Base-by-base conservation (phyloP, 1,140 invertebrate species). In the Drosophila ogumai region DNA sequence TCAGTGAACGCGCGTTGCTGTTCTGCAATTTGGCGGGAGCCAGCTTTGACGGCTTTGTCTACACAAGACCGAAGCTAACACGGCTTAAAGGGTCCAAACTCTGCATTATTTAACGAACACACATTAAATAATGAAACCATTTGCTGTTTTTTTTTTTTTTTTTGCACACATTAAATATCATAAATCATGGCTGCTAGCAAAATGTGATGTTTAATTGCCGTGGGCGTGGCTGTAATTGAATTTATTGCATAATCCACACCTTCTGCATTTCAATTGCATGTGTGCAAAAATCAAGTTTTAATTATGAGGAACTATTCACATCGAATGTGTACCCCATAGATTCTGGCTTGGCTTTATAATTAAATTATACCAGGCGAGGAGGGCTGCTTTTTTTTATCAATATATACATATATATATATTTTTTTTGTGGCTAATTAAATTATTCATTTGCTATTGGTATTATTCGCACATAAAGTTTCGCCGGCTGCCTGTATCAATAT, bases 1-100 rank as follows among this genome's bases (percentile, higher is more conserved):
- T 84, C 75, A 82, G 75, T 84, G 71, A 82, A 71, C 81, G 50
- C n/a, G 41, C 36, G 61, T 36, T 41, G 64, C 40, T 84, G 71
- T 68, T 68, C 79, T 72, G 80, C 81, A 76, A 84, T 84, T 84
- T 57, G 49, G 57, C 63, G 46, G 58, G 63, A 41, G 64, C 50
- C 28, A 22, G 61, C 38, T 64, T 34, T 58, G 67, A 57, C 34
- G 38, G 64, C n/a, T n/a, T n/a, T n/a, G n/a, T n/a, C n/a, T 57
- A 13, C 36, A 3, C 12, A 22, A 12, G 31, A n/a, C 2, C 10
- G 7, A 22, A 22, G 10, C 25, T 47, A 9, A 47, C 22, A 28
- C 15, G 10, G 32, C 59, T 22, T 15, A 25, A 41, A 64, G 28
- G 12, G 25, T 17, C 7, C 3, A 19, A 17, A 22, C 22, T 22